Percentiles rank a stretch among this genome's conserved stretches.
Conservation (phyloP, 2,888 invertebrate species). For the Mythimna albipuncta region DNA sequence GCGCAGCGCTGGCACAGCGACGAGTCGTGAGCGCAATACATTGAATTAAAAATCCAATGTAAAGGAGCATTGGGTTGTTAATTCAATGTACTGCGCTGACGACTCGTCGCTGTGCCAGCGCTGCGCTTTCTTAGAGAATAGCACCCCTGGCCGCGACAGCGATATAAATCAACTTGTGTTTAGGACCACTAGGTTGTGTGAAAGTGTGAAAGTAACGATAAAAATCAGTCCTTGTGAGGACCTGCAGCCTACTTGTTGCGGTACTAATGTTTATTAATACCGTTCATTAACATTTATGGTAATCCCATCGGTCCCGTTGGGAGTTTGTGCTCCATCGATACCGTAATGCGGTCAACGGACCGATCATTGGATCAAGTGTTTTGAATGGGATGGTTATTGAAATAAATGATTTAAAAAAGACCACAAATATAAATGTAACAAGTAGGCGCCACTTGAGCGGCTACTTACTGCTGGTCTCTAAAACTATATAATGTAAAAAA, state of each 20-base stretch:
- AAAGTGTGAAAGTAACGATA: slow-evolving; percentile 50
- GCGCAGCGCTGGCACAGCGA: no score
- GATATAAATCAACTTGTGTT: no score
- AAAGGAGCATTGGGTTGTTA: no score
- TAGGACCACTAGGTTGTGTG: not conserved
- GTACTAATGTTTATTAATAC: slow-evolving; percentile 52
- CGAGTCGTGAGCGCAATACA: no score
- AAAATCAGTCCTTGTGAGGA: slow-evolving; percentile 38
- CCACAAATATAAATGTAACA: not conserved
- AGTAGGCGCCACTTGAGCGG: not conserved
- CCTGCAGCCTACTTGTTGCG: slow-evolving; percentile 30
- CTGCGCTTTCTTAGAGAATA: no score
- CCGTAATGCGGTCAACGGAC: slow-evolving; percentile 41
- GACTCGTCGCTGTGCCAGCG: no score
- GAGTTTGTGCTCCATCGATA: slow-evolving; percentile 2
- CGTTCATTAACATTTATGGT: slow-evolving; percentile 49
- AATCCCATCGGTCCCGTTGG: slow-evolving; percentile 38
- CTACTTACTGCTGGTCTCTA: no score
- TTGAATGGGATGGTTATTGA: slow-evolving; percentile 6
- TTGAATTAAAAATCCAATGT: no score
- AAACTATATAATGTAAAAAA: no score
- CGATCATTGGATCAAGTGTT: slow-evolving; percentile 18
- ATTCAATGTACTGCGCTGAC: no score
- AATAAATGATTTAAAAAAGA: slow-evolving; percentile 2
- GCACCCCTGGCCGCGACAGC: no score